Base-by-base conservation (phyloP, 2,113 vertebrate genomes). In the Actenoides lindsayi region DNA sequence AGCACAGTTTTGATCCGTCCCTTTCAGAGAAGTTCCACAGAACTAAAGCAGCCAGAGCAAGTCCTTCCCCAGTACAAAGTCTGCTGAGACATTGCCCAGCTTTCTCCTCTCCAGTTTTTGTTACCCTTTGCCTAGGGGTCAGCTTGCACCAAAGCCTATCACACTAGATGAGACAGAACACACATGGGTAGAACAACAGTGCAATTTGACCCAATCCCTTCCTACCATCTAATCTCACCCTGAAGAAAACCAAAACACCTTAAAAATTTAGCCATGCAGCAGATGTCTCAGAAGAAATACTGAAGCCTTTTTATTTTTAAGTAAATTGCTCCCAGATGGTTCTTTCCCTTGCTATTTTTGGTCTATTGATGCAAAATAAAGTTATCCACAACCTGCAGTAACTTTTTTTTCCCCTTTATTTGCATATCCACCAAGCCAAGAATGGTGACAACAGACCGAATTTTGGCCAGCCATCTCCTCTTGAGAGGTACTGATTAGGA, bases 141-240 rank as follows among this genome's bases (percentile, higher is more conserved):
- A 68, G 30, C 41, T 68, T 71, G 39, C 62, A 83, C 17, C 33
- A 60, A 60, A 92, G 14, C 11, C 20, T 31, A 17, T 68, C 35
- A 27, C 8, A 27, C 4, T 20, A 23, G 54, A 75, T 69, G 67
- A 37, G 16, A 5, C 11, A 41, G 54, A 80, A 17, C n/a, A 48
- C 15, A 48, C 3, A 0, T 1, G 8, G 6, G 2, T 54, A 59
- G 46, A 75, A 4, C 6, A 67, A 78, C 5, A 48, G 31, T 33
- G n/a, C 56, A 23, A 71, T 64, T 53, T 60, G 33, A 74, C 23
- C 6, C 27, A 25, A 27, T 51, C 27, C 37, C 11, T 56, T 74
- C 21, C 23, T 21, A 21, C 9, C 7, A 76, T 27, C 16, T 75
- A 30, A 30, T 71, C 24, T 62, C 56, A 48, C 3, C 3, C 31